Evolutionary conservation across 2,113 vertebrate genomes (phyloP), one percentile per base, ranked within the genome.

Genomic region (Pollimyrus isidori): DNA sequence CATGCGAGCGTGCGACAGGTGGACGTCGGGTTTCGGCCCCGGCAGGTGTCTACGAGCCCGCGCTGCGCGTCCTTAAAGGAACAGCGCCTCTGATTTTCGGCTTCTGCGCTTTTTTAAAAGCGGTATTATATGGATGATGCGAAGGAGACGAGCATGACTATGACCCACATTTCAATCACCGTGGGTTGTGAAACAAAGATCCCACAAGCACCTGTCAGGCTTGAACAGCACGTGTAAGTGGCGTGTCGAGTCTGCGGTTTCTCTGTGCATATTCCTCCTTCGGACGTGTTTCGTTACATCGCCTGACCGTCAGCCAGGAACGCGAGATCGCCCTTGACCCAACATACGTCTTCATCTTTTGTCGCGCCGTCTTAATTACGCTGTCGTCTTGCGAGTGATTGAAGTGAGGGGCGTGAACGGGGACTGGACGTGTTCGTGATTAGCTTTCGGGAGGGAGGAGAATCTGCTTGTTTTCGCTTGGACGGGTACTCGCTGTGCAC

Each of bases 61-160:
- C 19, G 21, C 46, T 45, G 65, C 1, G 52, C 48, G 10, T 83
- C 35, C 23, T 90, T 88, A 90, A 90, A 90, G 89, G 42, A 30
- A 88, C 65, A 90, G 65, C 15, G 30, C 89, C 46, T 17, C 62
- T 19, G n/a, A 19, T 7, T 58, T 56, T 11, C 42, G 49, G 73
- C 15, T 39, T 15, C 42, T 42, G 26, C 4, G 23, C 30, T 17
- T 17, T 46, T 19, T 42, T 42, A 21, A 26, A 56, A 53, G 69
- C 21, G 10, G 17, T 2, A 3, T 13, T 26, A 21, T 17, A 13
- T 17, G 21, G 42, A 19, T 88, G 88, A 6, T n/a, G 13, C 48
- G 13, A 76, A n/a, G 7, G 10, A 39, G 7, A 49, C 26, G 26
- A 73, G 6, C 10, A 15, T 30, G 73, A 48, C 19, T 39, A 9